Base-by-base conservation (phyloP, 2,113 vertebrate genomes). In the Corvus cornix region DNA sequence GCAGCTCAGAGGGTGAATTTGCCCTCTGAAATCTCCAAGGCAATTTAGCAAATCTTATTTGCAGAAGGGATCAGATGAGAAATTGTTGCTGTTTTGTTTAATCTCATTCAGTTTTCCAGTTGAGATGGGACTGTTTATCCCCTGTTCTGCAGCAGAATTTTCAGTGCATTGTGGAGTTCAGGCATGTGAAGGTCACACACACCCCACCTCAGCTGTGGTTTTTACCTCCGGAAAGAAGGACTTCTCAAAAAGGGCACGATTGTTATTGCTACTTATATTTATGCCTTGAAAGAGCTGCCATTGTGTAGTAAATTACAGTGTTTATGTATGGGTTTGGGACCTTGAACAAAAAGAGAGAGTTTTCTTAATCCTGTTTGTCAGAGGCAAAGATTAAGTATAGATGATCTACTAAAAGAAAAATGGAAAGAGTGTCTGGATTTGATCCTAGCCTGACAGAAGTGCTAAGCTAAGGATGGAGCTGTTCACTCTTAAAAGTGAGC, bases 281-380 rank as follows among this genome's bases (percentile, higher is more conserved):
- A 55, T 28, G 66, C 46, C 75, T 74, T 56, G 76, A 64, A 77
- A 96, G 49, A 83, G 51, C 72, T 93, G 75, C 41, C 72, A 62
- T 94, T 90, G 60, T 53, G 55, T 21, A 89, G 96, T 95, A 97
- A 97, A 97, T 96, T 95, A 93, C 43, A 90, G 88, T 74, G 75
- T 93, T 92, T 93, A 33, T 56, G 11, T 68, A 48, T 87, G 88
- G 80, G 10, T 86, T 96, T 87, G 92, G 55, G 73, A 87, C 74
- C 91, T 92, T 64, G 43, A 86, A 53, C 60, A 91, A 93, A 97
- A 96, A 75, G 52, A 94, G 87, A 79, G 89, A 77, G 55, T 92
- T 84, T 89, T 93, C 87, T 96, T 96, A 94, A 97, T 96, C 82
- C 88, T 58, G 41, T 87, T 95, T 94, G 85, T 95, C 90, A 94